phyloP scores from a whole-genome alignment of 2,113 vertebrate genomes.

The Cephalopholis sonnerati region DNA sequence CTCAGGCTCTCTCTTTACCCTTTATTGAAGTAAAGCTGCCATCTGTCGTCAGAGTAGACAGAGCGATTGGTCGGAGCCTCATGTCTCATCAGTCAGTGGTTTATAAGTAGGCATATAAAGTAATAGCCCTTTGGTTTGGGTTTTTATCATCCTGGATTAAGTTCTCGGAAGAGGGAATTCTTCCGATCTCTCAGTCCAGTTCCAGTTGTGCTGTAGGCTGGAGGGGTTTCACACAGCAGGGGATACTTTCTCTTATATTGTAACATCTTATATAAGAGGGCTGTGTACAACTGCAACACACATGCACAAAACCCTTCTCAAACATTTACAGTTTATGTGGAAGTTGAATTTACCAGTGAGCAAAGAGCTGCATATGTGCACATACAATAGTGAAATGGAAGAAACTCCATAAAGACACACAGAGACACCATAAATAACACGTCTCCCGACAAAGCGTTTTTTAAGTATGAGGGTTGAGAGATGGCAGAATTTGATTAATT shows the following conservation, averaged over 20 bases:
- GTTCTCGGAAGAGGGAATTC: constrained; percentile 53
- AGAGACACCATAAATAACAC: constrained; percentile 19
- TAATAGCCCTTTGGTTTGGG: constrained; percentile 27
- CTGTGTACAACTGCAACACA: background rate
- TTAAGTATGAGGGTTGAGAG: background rate
- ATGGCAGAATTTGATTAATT: background rate
- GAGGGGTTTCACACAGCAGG: constrained; percentile 69
- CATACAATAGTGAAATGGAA: background rate
- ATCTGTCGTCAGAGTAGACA: constrained; percentile 6
- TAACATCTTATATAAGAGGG: constrained; percentile 1
- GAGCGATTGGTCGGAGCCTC: constrained; percentile 3
- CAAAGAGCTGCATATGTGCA: background rate
- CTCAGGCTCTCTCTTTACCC: constrained; percentile 47
- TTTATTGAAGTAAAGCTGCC: constrained; percentile 40
- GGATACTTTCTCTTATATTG: constrained; percentile 38
- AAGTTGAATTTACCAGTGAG: background rate
- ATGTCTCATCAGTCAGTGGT: constrained; percentile 42
- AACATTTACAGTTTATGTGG: constrained; percentile 9
- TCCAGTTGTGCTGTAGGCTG: constrained; percentile 23
- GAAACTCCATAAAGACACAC: constrained; percentile 6
- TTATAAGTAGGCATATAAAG: constrained; percentile 38
- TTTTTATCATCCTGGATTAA: constrained; percentile 46
- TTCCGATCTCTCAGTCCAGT: constrained; percentile 28
- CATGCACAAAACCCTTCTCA: background rate
- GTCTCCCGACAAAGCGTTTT: background rate